These are phyloP conservation scores for Struthio camelus DNA, from an alignment of 2,113 vertebrate species.

Conservation along the genomic window DNA sequence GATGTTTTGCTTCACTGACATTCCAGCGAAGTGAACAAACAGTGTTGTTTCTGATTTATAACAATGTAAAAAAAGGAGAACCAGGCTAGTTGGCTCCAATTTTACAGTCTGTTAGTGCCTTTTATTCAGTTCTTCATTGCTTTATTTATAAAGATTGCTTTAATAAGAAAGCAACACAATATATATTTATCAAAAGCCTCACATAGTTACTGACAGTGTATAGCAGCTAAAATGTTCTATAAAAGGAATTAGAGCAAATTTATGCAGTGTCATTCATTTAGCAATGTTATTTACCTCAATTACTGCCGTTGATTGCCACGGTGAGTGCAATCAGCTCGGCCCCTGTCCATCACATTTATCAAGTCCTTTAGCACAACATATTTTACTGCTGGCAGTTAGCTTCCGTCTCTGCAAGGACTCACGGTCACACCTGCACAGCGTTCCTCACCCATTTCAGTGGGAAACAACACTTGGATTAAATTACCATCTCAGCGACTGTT, in stretches of 20 bases:
- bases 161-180: not conserved
- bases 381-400: no score
- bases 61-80: not conserved
- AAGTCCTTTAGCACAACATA: not conserved
- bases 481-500: not conserved
- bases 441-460: not conserved
- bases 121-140: not conserved
- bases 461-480: not conserved
- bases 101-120: not conserved
- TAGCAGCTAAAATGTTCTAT: not conserved
- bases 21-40: not conserved
- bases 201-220: not conserved
- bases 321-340: fast-evolving
- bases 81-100: not conserved
- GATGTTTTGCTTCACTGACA: not conserved
- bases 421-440: fast-evolving
- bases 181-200: not conserved
- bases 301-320: not conserved
- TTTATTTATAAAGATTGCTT: not conserved
- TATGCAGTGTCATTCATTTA: not conserved
- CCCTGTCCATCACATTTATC: not conserved
- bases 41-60: not conserved
- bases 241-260: not conserved
- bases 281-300: not conserved
- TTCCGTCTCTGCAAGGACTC: not conserved